Evolutionary conservation across 2,797 vertebrate genomes (phyloP).

Genomic region (Philypnodon macrostomus): DNA sequence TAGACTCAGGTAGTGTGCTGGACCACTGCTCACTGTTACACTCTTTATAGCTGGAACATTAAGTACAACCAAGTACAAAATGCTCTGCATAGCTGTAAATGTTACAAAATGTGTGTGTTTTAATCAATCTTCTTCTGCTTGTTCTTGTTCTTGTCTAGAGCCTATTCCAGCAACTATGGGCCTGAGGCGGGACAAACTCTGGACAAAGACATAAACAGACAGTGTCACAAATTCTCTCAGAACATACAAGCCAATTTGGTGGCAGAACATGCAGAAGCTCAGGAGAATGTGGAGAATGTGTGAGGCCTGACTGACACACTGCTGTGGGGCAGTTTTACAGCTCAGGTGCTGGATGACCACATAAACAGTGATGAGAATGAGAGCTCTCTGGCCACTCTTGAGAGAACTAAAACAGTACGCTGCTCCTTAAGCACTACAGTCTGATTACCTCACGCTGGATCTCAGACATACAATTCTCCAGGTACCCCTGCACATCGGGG

Average conservation of each 20-base stretch:
- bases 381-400: slow-evolving; percentile 50
- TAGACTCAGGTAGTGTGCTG: slow-evolving; percentile 53
- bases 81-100: not conserved
- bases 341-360: slow-evolving; percentile 46
- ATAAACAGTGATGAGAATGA: slow-evolving; percentile 45
- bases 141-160: not conserved
- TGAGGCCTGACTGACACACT: slow-evolving; percentile 21
- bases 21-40: slow-evolving; percentile 29
- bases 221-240: too few relatives aligned
- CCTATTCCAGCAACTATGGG: too few relatives aligned
- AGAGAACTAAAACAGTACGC: slow-evolving; percentile 44
- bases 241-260: too few relatives aligned
- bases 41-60: not conserved
- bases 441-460: slow-evolving; percentile 35
- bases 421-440: slow-evolving; percentile 28
- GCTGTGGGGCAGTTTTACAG: slow-evolving; percentile 18
- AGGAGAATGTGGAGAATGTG: slow-evolving; percentile 24
- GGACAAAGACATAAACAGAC: too few relatives aligned
- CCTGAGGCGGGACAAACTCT: too few relatives aligned
- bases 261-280: slow-evolving; percentile 37
- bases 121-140: too few relatives aligned
- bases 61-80: slow-evolving; percentile 18
- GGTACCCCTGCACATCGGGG: slow-evolving; percentile 8
- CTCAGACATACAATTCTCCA: slow-evolving; percentile 16
- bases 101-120: too few relatives aligned